phyloP scores from a whole-genome alignment of 1,140 invertebrate genomes.

The Drosophila sp. region DNA sequence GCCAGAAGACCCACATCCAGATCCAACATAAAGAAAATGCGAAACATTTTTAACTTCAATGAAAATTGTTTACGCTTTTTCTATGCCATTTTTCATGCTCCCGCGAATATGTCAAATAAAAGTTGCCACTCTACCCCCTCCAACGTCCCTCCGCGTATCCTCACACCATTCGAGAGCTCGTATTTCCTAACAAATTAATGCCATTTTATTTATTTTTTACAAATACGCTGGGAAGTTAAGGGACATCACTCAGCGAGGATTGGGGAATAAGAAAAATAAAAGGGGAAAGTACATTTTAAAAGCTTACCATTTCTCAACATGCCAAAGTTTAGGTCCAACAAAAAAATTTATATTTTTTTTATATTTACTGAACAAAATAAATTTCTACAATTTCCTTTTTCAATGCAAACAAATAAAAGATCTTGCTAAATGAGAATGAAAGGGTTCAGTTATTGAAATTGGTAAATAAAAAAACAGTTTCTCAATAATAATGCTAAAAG shows the following conservation, averaged over 20 bases:
- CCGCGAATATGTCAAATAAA: conserved; percentile 81
- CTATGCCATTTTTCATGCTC: conserved; percentile 78
- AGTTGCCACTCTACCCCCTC: conserved; percentile 37
- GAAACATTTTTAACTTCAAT: conserved; percentile 77
- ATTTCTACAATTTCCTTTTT: conserved; percentile 79
- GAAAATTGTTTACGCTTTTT: conserved; percentile 66
- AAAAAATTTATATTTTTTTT: conserved; percentile 60
- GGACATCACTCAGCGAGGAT: conserved; percentile 20
- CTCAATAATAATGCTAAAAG: too few relatives aligned
- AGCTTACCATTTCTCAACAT: conserved; percentile 70
- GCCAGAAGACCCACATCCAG: conserved; percentile 36
- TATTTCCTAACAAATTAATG: conserved; percentile 78
- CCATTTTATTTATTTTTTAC: conserved; percentile 82
- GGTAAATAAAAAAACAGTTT: background rate
- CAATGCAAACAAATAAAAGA: conserved; percentile 72
- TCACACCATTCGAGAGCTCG: conserved; percentile 26
- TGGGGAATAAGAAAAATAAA: conserved; percentile 5
- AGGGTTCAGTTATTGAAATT: conserved; percentile 8
- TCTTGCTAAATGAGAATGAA: conserved; percentile 19
- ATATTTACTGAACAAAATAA: conserved; percentile 73
- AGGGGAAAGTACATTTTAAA: conserved; percentile 14
- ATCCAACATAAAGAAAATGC: conserved; percentile 62
- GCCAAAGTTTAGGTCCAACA: conserved; percentile 55
- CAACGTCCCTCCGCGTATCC: background rate
- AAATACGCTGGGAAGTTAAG: conserved; percentile 59